Percentiles rank a stretch among this genome's conserved stretches.
Conservation (phyloP, 2,113 vertebrate species). For the Circaetus gallicus region DNA sequence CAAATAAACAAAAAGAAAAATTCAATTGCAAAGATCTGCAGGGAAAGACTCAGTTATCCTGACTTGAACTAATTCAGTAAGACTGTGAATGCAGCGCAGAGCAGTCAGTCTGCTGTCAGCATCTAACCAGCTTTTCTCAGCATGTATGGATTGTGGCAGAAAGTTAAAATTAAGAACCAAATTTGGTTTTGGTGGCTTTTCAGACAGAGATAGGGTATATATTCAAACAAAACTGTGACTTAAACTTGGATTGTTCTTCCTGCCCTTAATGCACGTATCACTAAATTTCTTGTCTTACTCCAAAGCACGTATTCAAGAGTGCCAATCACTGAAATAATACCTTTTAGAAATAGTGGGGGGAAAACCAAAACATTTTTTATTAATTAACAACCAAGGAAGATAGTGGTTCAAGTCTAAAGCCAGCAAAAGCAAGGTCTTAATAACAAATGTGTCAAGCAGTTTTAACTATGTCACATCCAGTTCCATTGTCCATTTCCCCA, state of each 20-base stretch:
- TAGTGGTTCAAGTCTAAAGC: background rate
- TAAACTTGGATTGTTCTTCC: background rate
- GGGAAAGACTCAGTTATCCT: background rate
- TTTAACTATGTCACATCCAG: background rate
- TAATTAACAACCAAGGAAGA: background rate
- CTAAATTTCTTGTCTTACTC: background rate
- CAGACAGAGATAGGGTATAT: background rate
- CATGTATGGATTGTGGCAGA: background rate
- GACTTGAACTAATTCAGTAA: background rate
- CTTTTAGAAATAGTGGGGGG: background rate
- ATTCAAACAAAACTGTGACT: background rate
- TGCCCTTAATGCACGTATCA: background rate
- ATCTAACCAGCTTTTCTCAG: background rate
- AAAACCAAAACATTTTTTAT: background rate
- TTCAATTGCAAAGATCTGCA: background rate
- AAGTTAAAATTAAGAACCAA: background rate
- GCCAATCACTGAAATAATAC: background rate
- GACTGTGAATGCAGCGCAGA: background rate
- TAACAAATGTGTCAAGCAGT: background rate
- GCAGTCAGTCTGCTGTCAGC: background rate
- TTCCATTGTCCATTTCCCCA: conserved; percentile 38
- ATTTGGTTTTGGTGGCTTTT: conserved; percentile 47
- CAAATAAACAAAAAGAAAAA: background rate
- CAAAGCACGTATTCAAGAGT: background rate
- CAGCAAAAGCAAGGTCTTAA: conserved; percentile 30